phyloP scores from a whole-genome alignment of 92 coral and sea anemone species.

The Metridium senile region DNA sequence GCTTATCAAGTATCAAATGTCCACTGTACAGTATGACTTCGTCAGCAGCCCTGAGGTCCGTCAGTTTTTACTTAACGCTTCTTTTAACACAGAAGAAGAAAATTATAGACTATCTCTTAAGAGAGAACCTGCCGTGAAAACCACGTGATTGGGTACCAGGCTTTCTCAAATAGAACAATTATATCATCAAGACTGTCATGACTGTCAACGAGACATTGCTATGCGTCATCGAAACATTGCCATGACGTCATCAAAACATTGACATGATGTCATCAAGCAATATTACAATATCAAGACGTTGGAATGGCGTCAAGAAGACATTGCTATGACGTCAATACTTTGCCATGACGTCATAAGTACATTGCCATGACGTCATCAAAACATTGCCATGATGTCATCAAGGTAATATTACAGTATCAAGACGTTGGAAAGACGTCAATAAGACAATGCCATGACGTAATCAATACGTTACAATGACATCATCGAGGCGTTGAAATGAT shows the following conservation, averaged over 20 bases:
- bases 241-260: neutral
- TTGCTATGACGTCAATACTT: neutral
- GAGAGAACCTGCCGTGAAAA: conserved; percentile 76
- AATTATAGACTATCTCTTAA: conserved; percentile 94
- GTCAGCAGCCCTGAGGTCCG: conserved; percentile 69
- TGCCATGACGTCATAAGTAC: neutral
- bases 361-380: neutral
- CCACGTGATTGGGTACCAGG: conserved; percentile 38
- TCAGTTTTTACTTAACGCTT: conserved; percentile 83
- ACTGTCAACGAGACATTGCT: neutral
- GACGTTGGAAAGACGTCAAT: neutral
- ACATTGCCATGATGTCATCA: neutral
- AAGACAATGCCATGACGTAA: neutral
- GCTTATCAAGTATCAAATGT: conserved; percentile 83
- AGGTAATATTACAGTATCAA: neutral
- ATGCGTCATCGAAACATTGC: no score
- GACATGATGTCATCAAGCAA: neutral
- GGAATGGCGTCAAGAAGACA: neutral
- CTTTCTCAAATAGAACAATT: neutral
- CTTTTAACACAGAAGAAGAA: conserved; percentile 95
- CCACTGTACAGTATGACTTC: conserved; percentile 91
- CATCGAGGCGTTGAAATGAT: no score
- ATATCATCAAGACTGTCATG: neutral
- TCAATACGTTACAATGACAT: no score
- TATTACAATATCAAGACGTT: neutral